Percentiles rank a stretch among this genome's conserved stretches.
Evolutionary conservation across 2,797 vertebrate species (phyloP).

Genomic region (Anniella stebbinsi): DNA sequence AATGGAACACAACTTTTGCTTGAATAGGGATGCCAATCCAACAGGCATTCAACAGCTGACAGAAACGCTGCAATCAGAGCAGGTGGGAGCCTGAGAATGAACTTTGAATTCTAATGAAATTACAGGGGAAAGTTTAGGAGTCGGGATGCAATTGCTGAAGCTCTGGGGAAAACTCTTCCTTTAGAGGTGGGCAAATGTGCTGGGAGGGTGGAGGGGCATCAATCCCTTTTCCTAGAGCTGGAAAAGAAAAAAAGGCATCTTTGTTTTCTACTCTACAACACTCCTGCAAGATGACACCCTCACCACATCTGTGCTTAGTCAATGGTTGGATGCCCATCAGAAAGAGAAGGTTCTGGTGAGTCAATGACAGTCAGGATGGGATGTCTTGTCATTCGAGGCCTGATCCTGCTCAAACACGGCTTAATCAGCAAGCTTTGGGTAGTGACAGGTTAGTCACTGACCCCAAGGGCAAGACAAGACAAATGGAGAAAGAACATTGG

Average conservation of each 20-base stretch:
- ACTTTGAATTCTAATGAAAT: constrained; percentile 13
- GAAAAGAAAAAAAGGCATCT: background rate
- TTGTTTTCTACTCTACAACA: constrained; percentile 23
- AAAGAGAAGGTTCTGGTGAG: constrained; percentile 32
- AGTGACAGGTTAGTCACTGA: background rate
- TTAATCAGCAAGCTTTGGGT: background rate
- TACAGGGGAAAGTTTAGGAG: constrained; percentile 50
- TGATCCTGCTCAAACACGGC: constrained; percentile 30
- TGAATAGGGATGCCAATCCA: background rate
- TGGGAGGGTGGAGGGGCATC: no score
- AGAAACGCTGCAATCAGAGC: background rate
- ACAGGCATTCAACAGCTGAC: constrained; percentile 10
- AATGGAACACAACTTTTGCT: background rate
- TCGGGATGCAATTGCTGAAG: constrained; percentile 32
- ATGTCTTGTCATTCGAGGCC: constrained; percentile 15
- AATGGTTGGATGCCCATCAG: background rate
- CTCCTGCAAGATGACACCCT: constrained; percentile 21
- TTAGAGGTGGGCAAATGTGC: constrained; percentile 7
- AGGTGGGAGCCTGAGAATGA: constrained; percentile 45
- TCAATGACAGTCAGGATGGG: constrained; percentile 40
- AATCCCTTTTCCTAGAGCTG: background rate
- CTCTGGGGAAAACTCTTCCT: background rate
- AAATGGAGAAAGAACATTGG: background rate
- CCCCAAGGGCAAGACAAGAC: background rate
- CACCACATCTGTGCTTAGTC: constrained; percentile 50